Evolutionary conservation across 37 sponge, comb jelly and placozoan genomes (phyloP).

Genomic region (Petrosia ficiformis): DNA sequence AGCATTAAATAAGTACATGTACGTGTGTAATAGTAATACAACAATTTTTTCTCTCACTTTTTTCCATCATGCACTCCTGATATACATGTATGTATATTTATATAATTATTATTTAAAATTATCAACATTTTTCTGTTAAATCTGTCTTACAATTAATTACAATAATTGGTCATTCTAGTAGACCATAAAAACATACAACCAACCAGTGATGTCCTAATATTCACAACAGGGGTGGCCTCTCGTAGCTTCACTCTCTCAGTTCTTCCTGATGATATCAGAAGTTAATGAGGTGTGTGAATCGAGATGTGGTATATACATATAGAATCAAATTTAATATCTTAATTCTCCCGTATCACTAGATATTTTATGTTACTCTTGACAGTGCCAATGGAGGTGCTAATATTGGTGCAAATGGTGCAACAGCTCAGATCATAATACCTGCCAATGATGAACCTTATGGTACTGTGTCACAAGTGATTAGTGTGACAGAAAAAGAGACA

Average conservation of each 20-base stretch:
- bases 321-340: background rate
- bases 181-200: no score
- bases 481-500: conserved; percentile 26
- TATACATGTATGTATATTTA: background rate
- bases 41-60: no score
- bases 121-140: no score
- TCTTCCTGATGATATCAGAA: conserved; percentile 69
- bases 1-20: no score
- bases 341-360: conserved; percentile 37
- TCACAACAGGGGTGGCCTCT: no score
- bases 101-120: no score
- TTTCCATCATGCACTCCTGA: no score
- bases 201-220: no score
- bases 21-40: no score
- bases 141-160: no score
- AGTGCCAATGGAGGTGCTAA: conserved; percentile 70
- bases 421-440: conserved; percentile 44
- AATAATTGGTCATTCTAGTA: no score
- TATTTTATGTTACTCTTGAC: conserved; percentile 41
- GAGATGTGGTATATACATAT: no score
- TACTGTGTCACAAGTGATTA: conserved; percentile 1
- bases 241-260: conserved; percentile 49
- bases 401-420: conserved; percentile 13
- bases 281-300: conserved; percentile 51
- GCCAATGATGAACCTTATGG: conserved; percentile 79